Evolutionary conservation across 2,113 vertebrate genomes (phyloP).

Genomic region (Brachyhypopomus occidentalis): DNA sequence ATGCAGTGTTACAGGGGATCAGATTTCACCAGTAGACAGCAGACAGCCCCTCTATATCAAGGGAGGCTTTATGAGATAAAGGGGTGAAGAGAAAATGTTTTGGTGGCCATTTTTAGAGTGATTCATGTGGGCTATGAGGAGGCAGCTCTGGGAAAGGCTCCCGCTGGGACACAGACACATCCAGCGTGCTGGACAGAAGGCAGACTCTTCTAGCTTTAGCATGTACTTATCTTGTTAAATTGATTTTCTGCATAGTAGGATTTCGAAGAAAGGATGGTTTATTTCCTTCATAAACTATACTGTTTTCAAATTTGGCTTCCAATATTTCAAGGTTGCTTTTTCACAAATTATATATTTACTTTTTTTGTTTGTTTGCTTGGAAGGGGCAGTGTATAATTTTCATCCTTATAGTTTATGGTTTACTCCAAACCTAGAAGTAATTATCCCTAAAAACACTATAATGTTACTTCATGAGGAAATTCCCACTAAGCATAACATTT

Average conservation of each 20-base stretch:
- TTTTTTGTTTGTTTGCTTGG: too few species aligned
- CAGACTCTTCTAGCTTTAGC: slow-evolving; percentile 1
- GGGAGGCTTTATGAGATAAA: slow-evolving; percentile 33
- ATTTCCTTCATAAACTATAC: background rate
- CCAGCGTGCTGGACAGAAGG: background rate
- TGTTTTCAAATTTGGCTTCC: background rate
- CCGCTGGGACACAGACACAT: background rate
- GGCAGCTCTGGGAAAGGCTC: background rate
- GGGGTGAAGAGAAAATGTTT: slow-evolving; percentile 6
- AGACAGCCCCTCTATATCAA: slow-evolving; percentile 34
- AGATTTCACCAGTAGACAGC: slow-evolving; percentile 25
- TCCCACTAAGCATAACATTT: background rate
- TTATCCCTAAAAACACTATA: background rate
- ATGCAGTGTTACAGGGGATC: slow-evolving; percentile 33
- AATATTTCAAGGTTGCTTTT: background rate
- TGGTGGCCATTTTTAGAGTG: slow-evolving; percentile 14
- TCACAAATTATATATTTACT: too few species aligned
- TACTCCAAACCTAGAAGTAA: background rate
- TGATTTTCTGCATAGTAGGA: background rate
- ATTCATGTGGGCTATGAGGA: slow-evolving; percentile 27
- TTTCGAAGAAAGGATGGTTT: background rate
- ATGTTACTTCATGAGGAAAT: slow-evolving; percentile 16
- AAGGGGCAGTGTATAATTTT: too few species aligned
- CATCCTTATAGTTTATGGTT: too few species aligned
- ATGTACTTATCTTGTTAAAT: slow-evolving; percentile 11